These are phyloP conservation scores for Yasuhikotakia modesta DNA, from an alignment of 2,797 vertebrate species.

Conservation along the genomic window DNA sequence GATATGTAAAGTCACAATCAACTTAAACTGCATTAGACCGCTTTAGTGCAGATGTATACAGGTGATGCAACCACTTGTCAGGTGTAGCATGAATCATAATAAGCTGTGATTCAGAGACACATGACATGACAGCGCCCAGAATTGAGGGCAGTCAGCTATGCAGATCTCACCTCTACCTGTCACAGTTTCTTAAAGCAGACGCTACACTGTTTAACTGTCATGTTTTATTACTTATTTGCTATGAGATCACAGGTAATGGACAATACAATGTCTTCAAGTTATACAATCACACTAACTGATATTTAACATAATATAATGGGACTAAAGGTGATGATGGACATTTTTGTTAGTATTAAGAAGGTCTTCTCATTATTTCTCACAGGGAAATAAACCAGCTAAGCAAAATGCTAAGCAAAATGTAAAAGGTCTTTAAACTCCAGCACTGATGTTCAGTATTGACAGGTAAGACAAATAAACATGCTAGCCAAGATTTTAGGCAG, in stretches of 20 bases:
- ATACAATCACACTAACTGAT: background rate
- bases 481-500: background rate
- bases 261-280: slow-evolving; percentile 8
- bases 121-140: slow-evolving; percentile 51
- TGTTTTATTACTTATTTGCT: slow-evolving; percentile 32
- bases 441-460: slow-evolving; percentile 10
- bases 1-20: background rate
- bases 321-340: background rate
- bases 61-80: slow-evolving; percentile 47
- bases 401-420: background rate
- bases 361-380: background rate
- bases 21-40: slow-evolving; percentile 41
- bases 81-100: slow-evolving; percentile 60
- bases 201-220: slow-evolving; percentile 30
- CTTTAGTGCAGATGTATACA: slow-evolving; percentile 15
- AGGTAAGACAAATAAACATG: slow-evolving; percentile 19
- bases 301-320: background rate
- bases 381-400: background rate
- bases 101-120: slow-evolving; percentile 69
- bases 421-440: slow-evolving; percentile 44
- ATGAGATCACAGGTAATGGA: background rate
- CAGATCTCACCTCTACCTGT: slow-evolving; percentile 12
- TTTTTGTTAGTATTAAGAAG: background rate
- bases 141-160: background rate
- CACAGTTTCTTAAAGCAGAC: slow-evolving; percentile 21